A percentile compares a stretch with the other conserved stretches of the same genome.
Evolutionary conservation across 2,113 vertebrate species (phyloP).

Genomic region (Sula dactylatra): DNA sequence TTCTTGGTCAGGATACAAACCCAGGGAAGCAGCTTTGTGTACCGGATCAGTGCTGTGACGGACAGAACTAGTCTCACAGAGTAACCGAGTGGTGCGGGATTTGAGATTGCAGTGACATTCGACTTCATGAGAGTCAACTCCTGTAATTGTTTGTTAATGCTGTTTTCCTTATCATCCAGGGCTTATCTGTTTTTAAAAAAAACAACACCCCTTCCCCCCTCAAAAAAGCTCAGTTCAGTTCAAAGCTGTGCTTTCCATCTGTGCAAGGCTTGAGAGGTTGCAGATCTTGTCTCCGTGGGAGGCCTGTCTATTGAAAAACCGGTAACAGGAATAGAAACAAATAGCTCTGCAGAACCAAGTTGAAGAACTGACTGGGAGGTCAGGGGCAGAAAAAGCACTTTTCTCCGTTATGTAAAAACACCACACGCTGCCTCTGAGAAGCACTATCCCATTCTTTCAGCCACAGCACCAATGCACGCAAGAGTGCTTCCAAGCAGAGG

Average conservation of each 20-base stretch:
- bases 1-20: not conserved
- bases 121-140: not conserved
- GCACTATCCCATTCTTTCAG: not conserved
- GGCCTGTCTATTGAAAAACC: slow-evolving; percentile 20
- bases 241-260: slow-evolving; percentile 1
- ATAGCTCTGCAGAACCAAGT: not conserved
- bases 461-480: not conserved
- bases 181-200: not conserved
- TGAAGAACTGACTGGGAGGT: not conserved
- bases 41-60: rapidly evolving
- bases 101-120: not conserved
- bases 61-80: not conserved
- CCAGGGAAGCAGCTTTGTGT: not conserved
- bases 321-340: slow-evolving; percentile 1
- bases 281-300: slow-evolving; percentile 47
- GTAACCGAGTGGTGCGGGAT: not conserved
- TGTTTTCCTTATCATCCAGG: slow-evolving; percentile 8
- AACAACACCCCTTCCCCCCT: not conserved
- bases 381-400: not conserved
- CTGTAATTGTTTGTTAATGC: slow-evolving; percentile 8
- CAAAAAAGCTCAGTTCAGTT: not conserved
- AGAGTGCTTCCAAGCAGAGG: not conserved
- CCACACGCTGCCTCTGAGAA: not conserved
- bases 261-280: not conserved
- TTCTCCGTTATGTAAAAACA: not conserved